Conservation (phyloP, 2,113 vertebrate genomes). For the Dromiciops gliroides region DNA sequence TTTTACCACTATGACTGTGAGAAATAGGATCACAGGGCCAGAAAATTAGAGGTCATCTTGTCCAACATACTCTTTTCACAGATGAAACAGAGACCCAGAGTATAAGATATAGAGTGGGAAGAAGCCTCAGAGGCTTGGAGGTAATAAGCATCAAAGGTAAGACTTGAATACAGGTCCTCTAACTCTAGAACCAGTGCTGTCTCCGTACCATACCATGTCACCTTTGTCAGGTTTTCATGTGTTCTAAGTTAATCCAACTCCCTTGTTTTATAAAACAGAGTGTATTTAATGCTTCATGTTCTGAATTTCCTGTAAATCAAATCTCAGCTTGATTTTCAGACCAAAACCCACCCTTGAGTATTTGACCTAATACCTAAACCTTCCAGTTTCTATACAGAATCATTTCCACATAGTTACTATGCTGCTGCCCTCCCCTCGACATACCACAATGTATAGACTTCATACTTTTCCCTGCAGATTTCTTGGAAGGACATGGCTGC, state of each 20-base stretch:
- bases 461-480: neutral
- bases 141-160: neutral
- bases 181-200: neutral
- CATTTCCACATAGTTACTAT: fast-evolving
- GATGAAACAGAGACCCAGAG: too few species aligned
- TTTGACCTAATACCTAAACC: neutral
- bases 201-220: neutral
- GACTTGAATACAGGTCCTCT: neutral
- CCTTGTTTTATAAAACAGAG: neutral
- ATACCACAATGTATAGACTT: neutral
- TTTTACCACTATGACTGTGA: neutral
- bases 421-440: neutral
- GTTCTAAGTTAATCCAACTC: neutral
- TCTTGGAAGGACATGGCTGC: fast-evolving
- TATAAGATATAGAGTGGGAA: too few species aligned
- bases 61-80: neutral
- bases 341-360: neutral
- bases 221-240: neutral
- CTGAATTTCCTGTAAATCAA: neutral
- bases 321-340: neutral
- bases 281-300: neutral
- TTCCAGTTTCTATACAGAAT: neutral
- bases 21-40: neutral
- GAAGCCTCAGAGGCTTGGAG: too few species aligned
- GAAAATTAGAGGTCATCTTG: neutral